Base-by-base conservation (phyloP, 2,888 invertebrate species). In the Marronus borbonicus region DNA sequence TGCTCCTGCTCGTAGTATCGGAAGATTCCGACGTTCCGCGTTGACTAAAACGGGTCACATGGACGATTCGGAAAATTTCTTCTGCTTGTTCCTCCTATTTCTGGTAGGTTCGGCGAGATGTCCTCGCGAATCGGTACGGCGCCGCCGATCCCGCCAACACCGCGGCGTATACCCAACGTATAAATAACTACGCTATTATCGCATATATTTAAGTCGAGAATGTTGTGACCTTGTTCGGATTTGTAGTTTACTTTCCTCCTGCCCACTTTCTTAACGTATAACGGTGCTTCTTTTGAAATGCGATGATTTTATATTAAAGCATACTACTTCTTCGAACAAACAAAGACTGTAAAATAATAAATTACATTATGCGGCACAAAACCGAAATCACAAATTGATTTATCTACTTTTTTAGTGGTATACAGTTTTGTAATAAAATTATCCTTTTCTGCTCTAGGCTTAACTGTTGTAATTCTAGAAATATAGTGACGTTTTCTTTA, bases 151-250 rank as follows among this genome's bases (percentile, higher is more conserved):
- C 62, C 52, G 28, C 60, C 20, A 24, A 20, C 20, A 20, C 2
- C 12, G 2, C 20, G 24, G 36, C 60, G 60, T 20, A 31, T n/a
- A 36, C 20, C 5, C 8, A 60, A 44, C 39, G 58, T 44, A 72
- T 72, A 72, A 60, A 58, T 72, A 72, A 72, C 72, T 39, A 17
- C 60, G 72, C 60, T 72, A 58, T 72, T 58, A 72, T 36, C 60
- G 72, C 36, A 44, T 70, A 58, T 44, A 44, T 72, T 72, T 72
- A 58, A 60, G 20, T 20, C 39, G 72, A 58, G 58, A 60, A 58
- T 31, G 36, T 24, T 44, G 52, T 44, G 72, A 20, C 24, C 44
- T 60, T 72, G 72, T 60, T 72, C 31, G n/a, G 31, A 28, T 52
- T 70, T 17, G n/a, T 60, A 20, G 68, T 68, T 49, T 49, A 68